Evolutionary conservation across 2,113 vertebrate genomes (phyloP), one percentile per base, ranked within the genome.

Genomic region (Sinocyclocheilus maitianheensis): DNA sequence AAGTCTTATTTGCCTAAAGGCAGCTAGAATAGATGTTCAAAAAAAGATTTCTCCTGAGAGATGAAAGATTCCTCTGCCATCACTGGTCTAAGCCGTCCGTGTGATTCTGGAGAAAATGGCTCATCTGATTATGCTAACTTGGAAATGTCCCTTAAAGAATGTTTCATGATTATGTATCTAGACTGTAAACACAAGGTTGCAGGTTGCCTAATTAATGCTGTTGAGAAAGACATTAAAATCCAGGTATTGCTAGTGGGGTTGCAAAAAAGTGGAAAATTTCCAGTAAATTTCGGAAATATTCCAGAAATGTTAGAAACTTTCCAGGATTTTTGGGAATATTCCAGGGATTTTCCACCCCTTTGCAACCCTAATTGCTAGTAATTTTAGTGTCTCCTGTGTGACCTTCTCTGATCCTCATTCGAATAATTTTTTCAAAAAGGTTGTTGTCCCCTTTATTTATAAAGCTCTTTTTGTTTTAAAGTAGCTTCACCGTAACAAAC

Each of bases 21-120:
- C 34, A 74, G 26, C 65, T 72, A 60, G 67, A 83, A 83, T 83
- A 58, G 30, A 58, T 83, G 81, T 55, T 55, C 3, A 55, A 24
- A 83, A 83, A 55, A 80, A 55, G 81, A 72, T 43, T 55, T 74
- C 43, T 83, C 69, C 63, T 0, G 0, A 51, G 62, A 53, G 51
- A n/a, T 6, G 37, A 58, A 37, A 55, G 40, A 51, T 81, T 65
- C 55, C 37, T 63, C 22, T 3, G 26, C 22, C 26, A 53, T 71
- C 24, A 71, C 46, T 71, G 63, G 65, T 20, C 24, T 51, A 69
- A 65, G 40, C 7, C 46, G 40, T 67, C 62, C 6, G 1, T 46
- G 7, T 48, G 40, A 81, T 65, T 63, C 58, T 24, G 22, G 37
- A 46, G n/a, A 46, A 63, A 65, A 24, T 48, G 37, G n/a, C 24